phyloP scores from a whole-genome alignment of 2,888 invertebrate species.

The Drosophila acutilabella region DNA sequence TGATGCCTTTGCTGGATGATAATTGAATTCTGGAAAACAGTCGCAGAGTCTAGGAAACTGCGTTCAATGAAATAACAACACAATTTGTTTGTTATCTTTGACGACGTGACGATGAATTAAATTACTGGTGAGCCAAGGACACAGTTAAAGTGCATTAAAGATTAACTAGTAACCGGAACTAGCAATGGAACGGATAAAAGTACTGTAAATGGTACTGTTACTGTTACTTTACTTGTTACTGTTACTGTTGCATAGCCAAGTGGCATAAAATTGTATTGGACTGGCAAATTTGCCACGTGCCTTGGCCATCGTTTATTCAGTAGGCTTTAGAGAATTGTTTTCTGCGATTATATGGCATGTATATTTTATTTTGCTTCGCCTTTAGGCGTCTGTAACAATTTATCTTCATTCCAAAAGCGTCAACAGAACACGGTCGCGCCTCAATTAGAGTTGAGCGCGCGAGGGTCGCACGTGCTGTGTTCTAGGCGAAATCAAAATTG shows the following conservation, averaged over 20 bases:
- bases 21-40: slow-evolving; percentile 26
- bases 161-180: slow-evolving; percentile 13
- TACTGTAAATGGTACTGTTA: neutral
- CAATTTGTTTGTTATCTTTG: slow-evolving; percentile 14
- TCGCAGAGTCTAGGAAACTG: slow-evolving; percentile 7
- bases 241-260: slow-evolving; percentile 8
- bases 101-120: slow-evolving; percentile 22
- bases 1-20: slow-evolving; percentile 5
- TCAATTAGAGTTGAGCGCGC: slow-evolving; percentile 49
- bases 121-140: slow-evolving; percentile 14
- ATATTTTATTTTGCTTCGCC: slow-evolving; percentile 11
- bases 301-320: slow-evolving; percentile 35
- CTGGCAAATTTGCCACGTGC: slow-evolving; percentile 46
- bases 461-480: slow-evolving; percentile 2
- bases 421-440: slow-evolving; percentile 18
- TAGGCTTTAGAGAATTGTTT: slow-evolving; percentile 22
- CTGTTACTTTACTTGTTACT: neutral
- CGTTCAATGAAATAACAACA: neutral
- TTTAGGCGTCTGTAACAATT: slow-evolving; percentile 44
- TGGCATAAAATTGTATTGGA: slow-evolving; percentile 48
- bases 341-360: slow-evolving; percentile 12
- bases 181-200: neutral
- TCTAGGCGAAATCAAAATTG: slow-evolving; percentile 41
- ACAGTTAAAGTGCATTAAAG: slow-evolving; percentile 20
- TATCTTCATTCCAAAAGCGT: slow-evolving; percentile 59